phyloP scores from a whole-genome alignment of 2,888 invertebrate species.

The Acleris literana region DNA sequence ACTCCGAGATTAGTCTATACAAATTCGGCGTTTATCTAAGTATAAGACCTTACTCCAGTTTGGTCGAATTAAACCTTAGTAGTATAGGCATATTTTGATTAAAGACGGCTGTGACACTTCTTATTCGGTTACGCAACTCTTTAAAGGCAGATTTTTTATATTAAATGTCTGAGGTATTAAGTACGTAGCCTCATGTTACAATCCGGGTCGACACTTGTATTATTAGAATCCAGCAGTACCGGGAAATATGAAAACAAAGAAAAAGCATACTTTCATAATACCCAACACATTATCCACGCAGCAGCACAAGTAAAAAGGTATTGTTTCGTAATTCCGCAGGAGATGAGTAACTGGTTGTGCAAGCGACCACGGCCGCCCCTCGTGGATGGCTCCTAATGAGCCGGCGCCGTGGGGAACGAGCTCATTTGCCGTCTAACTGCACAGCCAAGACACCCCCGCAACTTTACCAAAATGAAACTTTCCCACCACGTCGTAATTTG shows the following conservation, averaged over 20 bases:
- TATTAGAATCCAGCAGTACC: too few relatives aligned
- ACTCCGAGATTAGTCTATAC: too few relatives aligned
- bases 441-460: constrained; percentile 47
- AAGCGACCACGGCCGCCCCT: constrained; percentile 50
- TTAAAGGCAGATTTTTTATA: too few relatives aligned
- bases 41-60: too few relatives aligned
- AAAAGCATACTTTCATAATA: not conserved
- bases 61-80: too few relatives aligned
- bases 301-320: constrained; percentile 7
- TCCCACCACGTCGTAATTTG: constrained; percentile 60
- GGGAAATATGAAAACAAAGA: not conserved
- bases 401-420: constrained; percentile 67
- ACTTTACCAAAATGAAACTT: constrained; percentile 61
- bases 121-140: too few relatives aligned
- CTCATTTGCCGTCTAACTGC: constrained; percentile 70
- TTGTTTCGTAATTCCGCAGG: constrained; percentile 38
- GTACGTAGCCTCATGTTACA: too few relatives aligned
- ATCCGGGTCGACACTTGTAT: too few relatives aligned
- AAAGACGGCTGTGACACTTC: too few relatives aligned
- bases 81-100: too few relatives aligned
- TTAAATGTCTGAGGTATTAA: too few relatives aligned
- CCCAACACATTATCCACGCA: not conserved
- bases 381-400: constrained; percentile 67
- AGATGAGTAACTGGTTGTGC: constrained; percentile 43
- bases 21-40: too few relatives aligned